A percentile compares a stretch with the other conserved stretches of the same genome.
Conservation (phyloP, 2,888 invertebrate genomes). For the Hyposoter didymator region DNA sequence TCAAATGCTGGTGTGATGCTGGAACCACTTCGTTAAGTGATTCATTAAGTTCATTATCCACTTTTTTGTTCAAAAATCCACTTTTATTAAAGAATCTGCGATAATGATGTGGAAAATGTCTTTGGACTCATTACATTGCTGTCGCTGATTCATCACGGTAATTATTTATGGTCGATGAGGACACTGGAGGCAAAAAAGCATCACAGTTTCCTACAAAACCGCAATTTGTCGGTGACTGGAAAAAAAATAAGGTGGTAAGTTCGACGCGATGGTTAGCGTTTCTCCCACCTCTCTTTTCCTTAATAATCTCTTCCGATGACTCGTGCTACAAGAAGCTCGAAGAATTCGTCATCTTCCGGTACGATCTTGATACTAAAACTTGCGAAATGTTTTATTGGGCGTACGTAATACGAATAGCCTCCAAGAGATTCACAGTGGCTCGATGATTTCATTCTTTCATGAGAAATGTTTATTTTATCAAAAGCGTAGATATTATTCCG, state of each 20-base stretch:
- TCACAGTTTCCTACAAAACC: constrained; percentile 41
- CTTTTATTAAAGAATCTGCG: too few species aligned
- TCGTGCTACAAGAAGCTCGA: constrained; percentile 42
- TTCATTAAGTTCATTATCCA: too few species aligned
- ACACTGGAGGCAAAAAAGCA: constrained; percentile 8
- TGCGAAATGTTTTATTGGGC: constrained; percentile 59
- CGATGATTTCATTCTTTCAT: constrained; percentile 32
- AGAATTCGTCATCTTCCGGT: constrained; percentile 64
- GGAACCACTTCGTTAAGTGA: too few species aligned
- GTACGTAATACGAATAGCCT: constrained; percentile 12
- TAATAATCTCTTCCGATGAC: constrained; percentile 60
- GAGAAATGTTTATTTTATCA: not conserved
- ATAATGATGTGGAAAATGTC: not conserved
- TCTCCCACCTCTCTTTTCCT: constrained; percentile 36
- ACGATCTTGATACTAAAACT: constrained; percentile 65
- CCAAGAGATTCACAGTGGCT: not conserved
- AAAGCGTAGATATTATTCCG: not conserved
- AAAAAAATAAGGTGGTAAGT: constrained; percentile 16
- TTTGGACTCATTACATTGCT: not conserved
- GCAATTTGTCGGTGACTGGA: constrained; percentile 52
- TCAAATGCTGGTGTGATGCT: too few species aligned
- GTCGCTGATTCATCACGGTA: constrained; percentile 33
- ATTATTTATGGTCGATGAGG: not conserved
- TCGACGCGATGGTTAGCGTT: constrained; percentile 20
- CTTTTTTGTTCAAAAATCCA: too few species aligned